Base-by-base conservation (phyloP, 92 coral and sea anemone genomes). In the Porites rus region DNA sequence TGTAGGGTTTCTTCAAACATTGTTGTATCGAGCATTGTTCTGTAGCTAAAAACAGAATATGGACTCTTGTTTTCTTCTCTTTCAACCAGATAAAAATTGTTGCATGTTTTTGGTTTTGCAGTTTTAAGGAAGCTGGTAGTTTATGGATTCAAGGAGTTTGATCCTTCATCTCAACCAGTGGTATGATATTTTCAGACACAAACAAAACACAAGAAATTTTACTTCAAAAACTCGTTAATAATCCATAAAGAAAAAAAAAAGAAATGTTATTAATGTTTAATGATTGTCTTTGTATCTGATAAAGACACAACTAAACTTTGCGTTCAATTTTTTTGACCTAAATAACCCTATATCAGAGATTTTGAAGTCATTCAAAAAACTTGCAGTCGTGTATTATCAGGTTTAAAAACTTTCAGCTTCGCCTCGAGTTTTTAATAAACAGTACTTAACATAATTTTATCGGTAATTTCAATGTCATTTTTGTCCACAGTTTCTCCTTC, bases 101-200 rank as follows among this genome's bases (percentile, higher is more conserved):
- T 13, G 5, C 14, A 21, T 52, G 22, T 82, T 13, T 50, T 62
- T 65, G 20, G 14, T 63, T 43, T 24, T 24, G 65, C 59, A 97
- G 99, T 97, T 61, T 87, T 97, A 81, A 95, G 93, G 90, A 97
- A 97, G 74, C 81, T 97, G 22, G 75, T 94, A 31, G 89, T 92
- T 17, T 92, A 97, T 85, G 99, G 99, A 13, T 89, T 87, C 17
- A 92, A 88, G 85, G 99, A 92, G 56, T 93, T 97, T 84, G 74
- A 85, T 25, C 70, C 90, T 21, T 90, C 91, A 38, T 97, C 99
- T 38, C 93, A 93, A 59, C 97, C 90, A 73, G 89, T 92, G 98
- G 99, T 95, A 69, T 82, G 93, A 51, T 19, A 19, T 63, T 76
- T 20, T 28, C 1, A 67, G 25, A 56, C 61, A 8, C 12, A 10